These are phyloP conservation scores for Ara ararauna DNA, from an alignment of 2,797 vertebrate species.

Conservation along the genomic window DNA sequence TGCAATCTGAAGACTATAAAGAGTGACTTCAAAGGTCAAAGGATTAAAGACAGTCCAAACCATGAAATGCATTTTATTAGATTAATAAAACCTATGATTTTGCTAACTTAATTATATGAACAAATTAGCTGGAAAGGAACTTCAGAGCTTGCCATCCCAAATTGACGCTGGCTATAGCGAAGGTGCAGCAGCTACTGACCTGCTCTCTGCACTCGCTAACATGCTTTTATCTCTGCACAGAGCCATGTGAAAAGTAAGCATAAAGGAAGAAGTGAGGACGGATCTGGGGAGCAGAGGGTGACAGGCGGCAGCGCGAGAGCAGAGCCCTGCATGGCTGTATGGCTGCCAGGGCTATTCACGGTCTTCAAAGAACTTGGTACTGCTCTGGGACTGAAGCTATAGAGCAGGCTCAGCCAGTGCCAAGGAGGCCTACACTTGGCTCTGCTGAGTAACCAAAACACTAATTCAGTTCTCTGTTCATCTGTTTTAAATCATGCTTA, in stretches of 20 bases:
- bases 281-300: not conserved
- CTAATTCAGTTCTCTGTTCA: constrained; percentile 58
- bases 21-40: constrained; percentile 69
- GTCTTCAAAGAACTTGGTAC: not conserved
- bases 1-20: constrained; percentile 68
- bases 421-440: constrained; percentile 9
- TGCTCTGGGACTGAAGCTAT: not conserved
- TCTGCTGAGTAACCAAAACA: constrained; percentile 29
- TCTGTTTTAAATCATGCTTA: constrained; percentile 75
- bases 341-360: not conserved
- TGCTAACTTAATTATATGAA: constrained; percentile 72
- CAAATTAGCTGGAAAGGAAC: constrained; percentile 69
- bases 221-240: accelerated
- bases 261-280: not conserved
- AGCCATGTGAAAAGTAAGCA: accelerated
- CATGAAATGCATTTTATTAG: constrained; percentile 70
- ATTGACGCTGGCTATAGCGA: not conserved
- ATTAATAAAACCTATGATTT: constrained; percentile 77
- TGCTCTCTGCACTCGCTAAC: not conserved
- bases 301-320: not conserved
- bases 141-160: not conserved
- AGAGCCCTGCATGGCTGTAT: not conserved
- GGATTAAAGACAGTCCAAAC: constrained; percentile 64
- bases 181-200: not conserved
- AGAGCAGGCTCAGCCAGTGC: not conserved